Conservation (phyloP, 2,797 vertebrate species). For the Amphiprion clarkii region DNA sequence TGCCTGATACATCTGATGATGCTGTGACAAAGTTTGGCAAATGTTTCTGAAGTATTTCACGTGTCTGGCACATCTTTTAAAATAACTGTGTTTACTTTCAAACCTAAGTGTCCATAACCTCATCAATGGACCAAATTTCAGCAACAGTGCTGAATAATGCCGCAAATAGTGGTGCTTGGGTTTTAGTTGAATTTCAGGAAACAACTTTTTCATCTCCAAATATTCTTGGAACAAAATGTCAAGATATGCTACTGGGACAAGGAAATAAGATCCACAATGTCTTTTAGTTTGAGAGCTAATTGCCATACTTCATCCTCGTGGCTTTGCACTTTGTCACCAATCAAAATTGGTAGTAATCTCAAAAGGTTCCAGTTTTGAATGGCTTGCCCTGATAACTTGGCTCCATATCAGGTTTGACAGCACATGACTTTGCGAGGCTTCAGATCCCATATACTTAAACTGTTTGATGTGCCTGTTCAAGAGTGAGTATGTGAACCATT, state of each 20-base stretch:
- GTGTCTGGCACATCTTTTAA: slow-evolving; percentile 34
- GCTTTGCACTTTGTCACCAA: slow-evolving; percentile 14
- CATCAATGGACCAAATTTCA: slow-evolving; percentile 18
- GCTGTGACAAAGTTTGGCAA: slow-evolving; percentile 26
- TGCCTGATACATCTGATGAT: slow-evolving; percentile 57
- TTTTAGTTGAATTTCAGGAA: slow-evolving; percentile 48
- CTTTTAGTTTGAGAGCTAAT: no score
- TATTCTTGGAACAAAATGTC: no score
- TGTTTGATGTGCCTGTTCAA: slow-evolving; percentile 38
- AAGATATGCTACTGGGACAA: no score
- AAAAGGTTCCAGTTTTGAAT: slow-evolving; percentile 39
- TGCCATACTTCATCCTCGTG: no score
- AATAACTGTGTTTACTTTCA: neutral
- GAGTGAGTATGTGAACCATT: slow-evolving; percentile 33
- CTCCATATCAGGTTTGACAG: neutral
- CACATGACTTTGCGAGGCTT: slow-evolving; percentile 37
- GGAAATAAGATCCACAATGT: no score
- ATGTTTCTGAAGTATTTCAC: slow-evolving; percentile 32
- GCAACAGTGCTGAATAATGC: slow-evolving; percentile 35
- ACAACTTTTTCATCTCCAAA: slow-evolving; percentile 41
- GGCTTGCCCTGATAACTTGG: slow-evolving; percentile 2
- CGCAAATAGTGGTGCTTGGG: slow-evolving; percentile 55
- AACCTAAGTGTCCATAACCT: slow-evolving; percentile 20
- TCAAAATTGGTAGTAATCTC: slow-evolving; percentile 27
- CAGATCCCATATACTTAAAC: slow-evolving; percentile 40